Evolutionary conservation across 2,113 vertebrate genomes (phyloP).

Genomic region (Panthera leo): DNA sequence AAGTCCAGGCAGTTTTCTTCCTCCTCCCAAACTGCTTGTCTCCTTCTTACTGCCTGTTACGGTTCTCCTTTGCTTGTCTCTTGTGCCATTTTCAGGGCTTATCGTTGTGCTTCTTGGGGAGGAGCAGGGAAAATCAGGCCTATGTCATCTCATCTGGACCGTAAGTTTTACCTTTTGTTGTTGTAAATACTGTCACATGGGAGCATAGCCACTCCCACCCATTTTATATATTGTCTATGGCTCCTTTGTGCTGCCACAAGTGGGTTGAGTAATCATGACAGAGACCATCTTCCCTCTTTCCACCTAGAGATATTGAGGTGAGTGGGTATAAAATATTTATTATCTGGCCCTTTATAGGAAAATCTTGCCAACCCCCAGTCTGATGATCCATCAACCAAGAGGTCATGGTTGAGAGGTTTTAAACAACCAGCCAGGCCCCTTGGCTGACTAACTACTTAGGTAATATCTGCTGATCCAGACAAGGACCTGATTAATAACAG

Average conservation of each 20-base stretch:
- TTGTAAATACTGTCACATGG: not conserved
- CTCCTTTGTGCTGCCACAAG: not conserved
- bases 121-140: not conserved
- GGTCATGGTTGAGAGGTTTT: not conserved
- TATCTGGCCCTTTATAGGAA: not conserved
- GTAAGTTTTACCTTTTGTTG: not conserved
- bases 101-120: not conserved
- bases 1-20: not conserved
- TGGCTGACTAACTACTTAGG: not conserved
- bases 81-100: not conserved
- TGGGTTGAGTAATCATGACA: not conserved
- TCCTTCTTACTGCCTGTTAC: not conserved
- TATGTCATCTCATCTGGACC: not conserved
- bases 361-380: not conserved
- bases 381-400: not conserved
- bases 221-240: not conserved
- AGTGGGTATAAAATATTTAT: not conserved
- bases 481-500: not conserved
- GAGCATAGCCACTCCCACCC: not conserved
- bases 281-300: not conserved
- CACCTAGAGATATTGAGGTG: not conserved
- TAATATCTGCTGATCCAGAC: not conserved
- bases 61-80: not conserved
- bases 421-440: not conserved
- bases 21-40: not conserved